Evolutionary conservation across 2,888 invertebrate genomes (phyloP).

Genomic region (Phalangium opilio): DNA sequence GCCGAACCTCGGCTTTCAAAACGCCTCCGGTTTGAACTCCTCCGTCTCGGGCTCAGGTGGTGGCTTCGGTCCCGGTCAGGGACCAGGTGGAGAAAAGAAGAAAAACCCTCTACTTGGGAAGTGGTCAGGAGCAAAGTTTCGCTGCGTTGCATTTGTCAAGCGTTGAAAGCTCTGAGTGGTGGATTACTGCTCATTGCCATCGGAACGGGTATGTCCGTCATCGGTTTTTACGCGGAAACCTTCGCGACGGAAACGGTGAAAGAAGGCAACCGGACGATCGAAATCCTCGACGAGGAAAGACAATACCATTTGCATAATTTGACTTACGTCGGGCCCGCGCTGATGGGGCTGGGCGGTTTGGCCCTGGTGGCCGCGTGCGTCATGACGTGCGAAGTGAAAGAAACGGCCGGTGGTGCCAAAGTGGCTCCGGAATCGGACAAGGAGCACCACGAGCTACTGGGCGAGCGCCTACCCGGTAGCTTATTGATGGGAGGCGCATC

Average conservation of each 20-base stretch:
- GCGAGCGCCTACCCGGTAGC: conserved; percentile 4
- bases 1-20: conserved; percentile 7
- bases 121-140: conserved; percentile 48
- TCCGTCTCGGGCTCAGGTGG: background rate
- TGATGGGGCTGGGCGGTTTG: conserved; percentile 95
- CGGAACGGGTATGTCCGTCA: conserved; percentile 82
- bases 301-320: conserved; percentile 59
- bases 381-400: conserved; percentile 94
- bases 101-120: conserved; percentile 12
- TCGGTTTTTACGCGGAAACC: conserved; percentile 41
- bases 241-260: conserved; percentile 23
- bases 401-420: conserved; percentile 64
- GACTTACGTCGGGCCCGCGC: conserved; percentile 89
- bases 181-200: conserved; percentile 72
- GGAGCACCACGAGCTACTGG: conserved; percentile 9
- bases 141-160: conserved; percentile 79
- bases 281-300: conserved; percentile 24
- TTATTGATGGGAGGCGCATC: conserved; percentile 7
- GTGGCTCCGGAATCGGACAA: conserved; percentile 52
- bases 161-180: conserved; percentile 75
- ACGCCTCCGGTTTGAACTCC: conserved; percentile 10
- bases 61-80: conserved; percentile 14
- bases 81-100: conserved; percentile 16
- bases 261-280: conserved; percentile 21
- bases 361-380: conserved; percentile 94